A percentile compares a stretch with the other conserved stretches of the same genome.
Conservation (phyloP, 2,113 vertebrate species). For the Salvelinus alpinus region DNA sequence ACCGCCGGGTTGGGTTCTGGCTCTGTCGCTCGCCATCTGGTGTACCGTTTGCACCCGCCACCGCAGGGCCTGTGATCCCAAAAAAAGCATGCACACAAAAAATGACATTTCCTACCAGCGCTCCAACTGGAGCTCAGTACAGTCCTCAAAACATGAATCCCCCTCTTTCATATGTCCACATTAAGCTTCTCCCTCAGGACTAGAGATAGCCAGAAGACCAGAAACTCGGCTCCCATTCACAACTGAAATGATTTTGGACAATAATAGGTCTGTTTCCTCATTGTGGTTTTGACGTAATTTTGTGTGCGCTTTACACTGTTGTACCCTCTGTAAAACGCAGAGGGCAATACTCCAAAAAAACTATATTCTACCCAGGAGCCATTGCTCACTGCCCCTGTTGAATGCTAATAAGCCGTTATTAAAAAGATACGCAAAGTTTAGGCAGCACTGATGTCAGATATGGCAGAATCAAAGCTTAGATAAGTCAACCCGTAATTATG, state of each 20-base stretch:
- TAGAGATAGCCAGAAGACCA: too few relatives aligned
- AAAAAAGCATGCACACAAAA: background rate
- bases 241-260: background rate
- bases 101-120: background rate
- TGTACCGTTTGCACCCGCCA: background rate
- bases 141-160: background rate
- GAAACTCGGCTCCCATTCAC: background rate
- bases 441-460: background rate
- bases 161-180: background rate
- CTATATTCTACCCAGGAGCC: background rate
- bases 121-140: background rate
- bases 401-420: background rate
- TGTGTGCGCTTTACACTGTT: background rate
- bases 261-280: background rate
- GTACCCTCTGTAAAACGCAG: background rate
- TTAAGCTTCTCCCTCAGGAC: background rate
- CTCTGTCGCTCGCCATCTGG: background rate
- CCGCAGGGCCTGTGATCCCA: background rate
- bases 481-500: constrained; percentile 5
- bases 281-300: background rate
- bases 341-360: background rate
- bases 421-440: background rate
- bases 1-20: background rate
- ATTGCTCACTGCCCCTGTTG: background rate
- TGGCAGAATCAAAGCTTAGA: constrained; percentile 5